These are phyloP conservation scores for Tragopan temminckii DNA, from an alignment of 2,797 vertebrate species.

Conservation along the genomic window DNA sequence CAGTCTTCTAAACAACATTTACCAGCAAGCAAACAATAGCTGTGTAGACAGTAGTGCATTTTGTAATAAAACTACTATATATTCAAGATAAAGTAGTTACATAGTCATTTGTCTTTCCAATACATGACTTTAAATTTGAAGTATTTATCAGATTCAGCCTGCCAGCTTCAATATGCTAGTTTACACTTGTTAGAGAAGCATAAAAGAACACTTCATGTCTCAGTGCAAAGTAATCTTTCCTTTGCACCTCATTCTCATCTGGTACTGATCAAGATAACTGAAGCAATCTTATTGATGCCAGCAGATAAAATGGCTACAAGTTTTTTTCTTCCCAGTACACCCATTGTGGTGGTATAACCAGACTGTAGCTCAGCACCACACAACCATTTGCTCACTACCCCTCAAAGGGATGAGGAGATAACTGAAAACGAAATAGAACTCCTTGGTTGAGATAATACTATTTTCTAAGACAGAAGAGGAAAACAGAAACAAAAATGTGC, in stretches of 20 bases:
- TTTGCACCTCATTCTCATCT: constrained; percentile 18
- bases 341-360: too few species aligned
- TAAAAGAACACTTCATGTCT: background rate
- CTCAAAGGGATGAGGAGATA: too few species aligned
- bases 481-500: too few species aligned
- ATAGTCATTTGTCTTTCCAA: background rate
- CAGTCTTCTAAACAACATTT: background rate
- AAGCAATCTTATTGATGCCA: background rate
- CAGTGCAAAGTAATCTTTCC: background rate
- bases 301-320: background rate
- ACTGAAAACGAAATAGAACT: too few species aligned
- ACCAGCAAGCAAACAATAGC: background rate
- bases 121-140: background rate
- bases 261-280: background rate
- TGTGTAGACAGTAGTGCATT: background rate
- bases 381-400: too few species aligned
- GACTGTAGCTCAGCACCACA: too few species aligned
- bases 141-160: background rate
- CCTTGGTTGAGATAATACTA: too few species aligned
- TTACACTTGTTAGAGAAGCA: background rate
- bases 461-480: too few species aligned
- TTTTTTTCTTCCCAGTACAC: background rate
- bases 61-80: background rate
- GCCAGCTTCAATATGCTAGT: background rate
- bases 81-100: background rate